Base-by-base conservation (phyloP, 2,888 invertebrate species). In the Scrobipalpa costella region DNA sequence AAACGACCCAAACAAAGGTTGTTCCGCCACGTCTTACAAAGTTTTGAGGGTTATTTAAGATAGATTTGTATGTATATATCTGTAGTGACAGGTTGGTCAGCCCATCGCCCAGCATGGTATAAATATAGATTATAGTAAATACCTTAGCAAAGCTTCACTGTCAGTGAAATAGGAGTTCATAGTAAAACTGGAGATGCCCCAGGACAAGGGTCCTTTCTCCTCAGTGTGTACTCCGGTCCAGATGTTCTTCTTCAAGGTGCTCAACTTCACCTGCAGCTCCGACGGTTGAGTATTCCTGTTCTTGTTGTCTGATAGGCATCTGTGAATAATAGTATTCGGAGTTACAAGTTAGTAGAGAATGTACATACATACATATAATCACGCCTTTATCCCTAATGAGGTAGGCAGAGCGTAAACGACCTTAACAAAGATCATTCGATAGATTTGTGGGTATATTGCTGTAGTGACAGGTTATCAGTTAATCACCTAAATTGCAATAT, bases 181-280 rank as follows among this genome's bases (percentile, higher is more conserved):
- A 6, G 93, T 91, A 75, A 93, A 89, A 73, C 87, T 92, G 13
- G 94, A 93, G 63, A 93, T 88, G 8, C 94, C 94, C 95, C 95
- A 95, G 0, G 94, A 94, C 21, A 95, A 71, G 0, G 95, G 95
- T 58, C 86, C 89, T 73, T 89, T 92, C 27, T 87, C 87, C 68
- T 87, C 92, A 71, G 65, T 84, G 70, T 86, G 87, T 34, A 92
- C 82, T 6, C 95, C 95, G 2, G 94, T 94, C 96, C 96, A 96
- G 57, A 96, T 92, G 83, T 95, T 95, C 79, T 94, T 95, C 76
- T 94, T 95, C 34, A 96, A 78, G 0, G 94, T 92, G 66, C 92
- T 92, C 7, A 96, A 81, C 78, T 95, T 95, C 7, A 95, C 93
- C 83, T 95, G 94, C 55, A 95, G 89, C 74, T 95, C 94, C 58